Base-by-base conservation (phyloP, 2,113 vertebrate genomes). In the Calonectris borealis region DNA sequence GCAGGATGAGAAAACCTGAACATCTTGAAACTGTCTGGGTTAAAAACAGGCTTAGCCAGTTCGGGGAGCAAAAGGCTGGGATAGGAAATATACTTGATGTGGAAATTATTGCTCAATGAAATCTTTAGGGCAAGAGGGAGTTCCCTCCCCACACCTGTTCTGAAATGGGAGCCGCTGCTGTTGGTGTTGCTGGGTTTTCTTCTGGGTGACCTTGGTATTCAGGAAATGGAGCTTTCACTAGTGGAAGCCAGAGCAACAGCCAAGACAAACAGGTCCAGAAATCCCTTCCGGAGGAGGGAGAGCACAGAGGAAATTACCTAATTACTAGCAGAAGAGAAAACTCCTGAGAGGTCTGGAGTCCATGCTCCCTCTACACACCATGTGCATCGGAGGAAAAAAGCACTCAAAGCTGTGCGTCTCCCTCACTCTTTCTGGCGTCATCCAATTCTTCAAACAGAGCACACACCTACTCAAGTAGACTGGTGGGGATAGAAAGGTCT, bases 211-310 rank as follows among this genome's bases (percentile, higher is more conserved):
- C 92, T 91, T 95, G 92, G 95, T 92, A 94, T 94, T 91, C 93
- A 96, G 88, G 95, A 96, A 94, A 93, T 61, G 27, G 81, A 94
- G 90, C 92, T 97, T 97, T 96, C 95, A 93, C 92, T 97, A 54
- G 86, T 91, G 89, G 95, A 96, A 96, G 91, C 80, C 84, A 90
- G 88, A 86, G 94, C 71, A 65, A 87, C 68, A 93, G 97, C 97
- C 97, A 97, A 97, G 90, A 94, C 90, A 97, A 98, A 97, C 89
- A 95, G 93, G 71, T 76, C 87, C 90, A 93, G 86, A 97, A 97
- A 96, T 97, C 75, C 94, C 94, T 97, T 96, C 92, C 71, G 44
- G 83, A 95, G 77, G 13, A 15, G 73, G 80, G 68, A 93, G 92
- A 85, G 81, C 87, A 87, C 92, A 95, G 90, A 94, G 94, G 93